Base-by-base conservation (phyloP, 2,888 invertebrate species). In the Cristatella mucedo region DNA sequence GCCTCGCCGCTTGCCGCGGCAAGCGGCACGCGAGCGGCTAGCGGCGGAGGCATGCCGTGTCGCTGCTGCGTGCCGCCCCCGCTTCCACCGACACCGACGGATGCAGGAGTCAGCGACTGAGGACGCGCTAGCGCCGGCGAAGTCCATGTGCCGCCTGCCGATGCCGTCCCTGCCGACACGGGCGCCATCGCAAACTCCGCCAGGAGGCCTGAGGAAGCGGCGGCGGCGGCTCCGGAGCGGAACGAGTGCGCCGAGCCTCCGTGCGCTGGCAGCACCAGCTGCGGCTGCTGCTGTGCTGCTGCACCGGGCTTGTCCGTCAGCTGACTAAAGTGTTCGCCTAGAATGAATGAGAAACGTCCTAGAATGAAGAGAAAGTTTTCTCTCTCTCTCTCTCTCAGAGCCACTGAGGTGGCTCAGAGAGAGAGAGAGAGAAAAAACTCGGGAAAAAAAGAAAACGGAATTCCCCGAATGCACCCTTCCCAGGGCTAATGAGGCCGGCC, bases 251-350 rank as follows among this genome's bases (percentile, higher is more conserved):
- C 2, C 1, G 39, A n/a, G 29, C 15, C 6, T 31, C 21, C 15
- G 19, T 19, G 16, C 36, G 41, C 13, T 41, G n/a, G n/a, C n/a
- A n/a, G n/a, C n/a, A n/a, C n/a, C n/a, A n/a, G n/a, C n/a, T n/a
- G n/a, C n/a, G n/a, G n/a, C n/a, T n/a, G n/a, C n/a, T n/a, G n/a
- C n/a, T n/a, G n/a, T n/a, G n/a, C n/a, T n/a, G n/a, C n/a, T n/a
- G n/a, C n/a, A n/a, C n/a, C n/a, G n/a, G n/a, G 29, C 30, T 41
- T 34, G 16, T 41, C 51, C 24, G 46, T 50, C 16, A 58, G 29
- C 15, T 47, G 46, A 26, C 49, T 48, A 41, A 58, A 56, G 43
- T 58, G 58, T 21, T 54, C 50, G 18, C 58, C 58, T 58, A 43
- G 6, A 44, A 47, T 32, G 44, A 9, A 42, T 22, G 3, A 34